phyloP scores from a whole-genome alignment of 2,888 invertebrate species.

The Thereva nobilitata region DNA sequence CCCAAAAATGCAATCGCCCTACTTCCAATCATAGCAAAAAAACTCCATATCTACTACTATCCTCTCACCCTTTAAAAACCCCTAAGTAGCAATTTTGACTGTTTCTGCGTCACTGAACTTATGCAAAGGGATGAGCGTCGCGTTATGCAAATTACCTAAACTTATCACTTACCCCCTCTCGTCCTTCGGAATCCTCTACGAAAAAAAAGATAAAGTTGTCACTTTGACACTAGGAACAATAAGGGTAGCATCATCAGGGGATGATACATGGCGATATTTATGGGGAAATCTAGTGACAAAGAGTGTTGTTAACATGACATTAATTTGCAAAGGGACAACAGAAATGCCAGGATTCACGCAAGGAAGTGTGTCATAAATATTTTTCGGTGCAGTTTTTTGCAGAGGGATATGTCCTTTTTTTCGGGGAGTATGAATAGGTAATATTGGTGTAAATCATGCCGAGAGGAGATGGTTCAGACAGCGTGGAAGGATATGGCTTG shows the following conservation, averaged over 20 bases:
- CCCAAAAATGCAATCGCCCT: too few species aligned
- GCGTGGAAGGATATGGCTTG: conserved; percentile 16
- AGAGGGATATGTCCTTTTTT: conserved; percentile 1
- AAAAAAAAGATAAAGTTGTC: conserved; percentile 19
- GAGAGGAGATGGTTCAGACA: background rate
- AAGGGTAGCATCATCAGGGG: conserved; percentile 11
- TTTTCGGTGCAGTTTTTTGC: background rate
- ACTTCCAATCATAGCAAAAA: too few species aligned
- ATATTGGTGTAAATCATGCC: background rate
- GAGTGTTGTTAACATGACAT: conserved; percentile 37
- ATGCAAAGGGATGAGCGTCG: conserved; percentile 15
- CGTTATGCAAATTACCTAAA: conserved; percentile 26
- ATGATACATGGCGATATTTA: conserved; percentile 15
- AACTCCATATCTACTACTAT: background rate
- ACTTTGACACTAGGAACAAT: conserved; percentile 15
- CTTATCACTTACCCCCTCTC: conserved; percentile 9
- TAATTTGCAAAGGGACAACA: conserved; percentile 34
- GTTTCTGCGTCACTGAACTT: conserved; percentile 28
- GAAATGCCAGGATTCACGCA: conserved; percentile 20
- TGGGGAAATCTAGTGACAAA: conserved; percentile 26
- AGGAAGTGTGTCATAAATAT: conserved; percentile 16
- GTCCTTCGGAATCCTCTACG: too few species aligned
- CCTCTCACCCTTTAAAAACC: conserved; percentile 12
- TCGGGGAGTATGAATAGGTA: conserved; percentile 11
- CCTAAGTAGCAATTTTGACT: conserved; percentile 26